A percentile compares a stretch with the other conserved stretches of the same genome.
These are phyloP conservation scores for Ostrea edulis DNA, from an alignment of 1,140 invertebrate genomes.

Conservation along the genomic window DNA sequence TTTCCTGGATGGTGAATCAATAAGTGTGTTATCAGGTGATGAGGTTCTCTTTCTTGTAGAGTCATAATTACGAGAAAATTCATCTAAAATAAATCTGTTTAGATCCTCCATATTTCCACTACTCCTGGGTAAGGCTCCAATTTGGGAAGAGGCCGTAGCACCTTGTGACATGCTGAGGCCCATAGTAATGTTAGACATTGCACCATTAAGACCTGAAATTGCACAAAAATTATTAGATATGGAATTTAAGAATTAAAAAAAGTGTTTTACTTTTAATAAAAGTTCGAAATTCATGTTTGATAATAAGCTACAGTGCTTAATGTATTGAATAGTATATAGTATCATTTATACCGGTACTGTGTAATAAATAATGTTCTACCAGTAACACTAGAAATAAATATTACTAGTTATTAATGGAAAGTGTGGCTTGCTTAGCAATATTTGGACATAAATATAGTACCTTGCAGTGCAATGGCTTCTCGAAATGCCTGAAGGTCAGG, in stretches of 20 bases:
- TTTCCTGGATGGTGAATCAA: conserved; percentile 86
- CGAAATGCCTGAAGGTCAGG: conserved; percentile 86
- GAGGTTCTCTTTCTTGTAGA: conserved; percentile 82
- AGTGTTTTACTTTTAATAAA: no score
- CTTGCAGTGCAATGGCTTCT: conserved; percentile 86
- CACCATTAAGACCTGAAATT: conserved; percentile 77
- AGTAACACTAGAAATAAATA: no score
- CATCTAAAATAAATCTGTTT: conserved; percentile 88
- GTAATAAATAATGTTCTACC: no score
- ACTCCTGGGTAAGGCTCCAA: conserved; percentile 53
- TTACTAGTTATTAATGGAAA: no score
- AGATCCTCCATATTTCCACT: conserved; percentile 82
- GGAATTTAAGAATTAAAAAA: no score
- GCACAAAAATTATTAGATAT: conserved; percentile 1
- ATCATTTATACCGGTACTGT: no score
- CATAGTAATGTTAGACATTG: conserved; percentile 78
- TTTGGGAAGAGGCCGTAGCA: conserved; percentile 52
- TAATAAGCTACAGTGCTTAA: no score
- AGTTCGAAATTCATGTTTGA: no score
- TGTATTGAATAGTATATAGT: no score
- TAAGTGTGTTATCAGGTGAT: conserved; percentile 81
- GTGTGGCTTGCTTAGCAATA: no score
- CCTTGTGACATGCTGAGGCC: conserved; percentile 65
- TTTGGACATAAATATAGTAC: conserved; percentile 52
- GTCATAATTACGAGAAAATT: conserved; percentile 85